Base-by-base conservation (phyloP, 2,888 invertebrate genomes). In the Rhagonycha fulva region DNA sequence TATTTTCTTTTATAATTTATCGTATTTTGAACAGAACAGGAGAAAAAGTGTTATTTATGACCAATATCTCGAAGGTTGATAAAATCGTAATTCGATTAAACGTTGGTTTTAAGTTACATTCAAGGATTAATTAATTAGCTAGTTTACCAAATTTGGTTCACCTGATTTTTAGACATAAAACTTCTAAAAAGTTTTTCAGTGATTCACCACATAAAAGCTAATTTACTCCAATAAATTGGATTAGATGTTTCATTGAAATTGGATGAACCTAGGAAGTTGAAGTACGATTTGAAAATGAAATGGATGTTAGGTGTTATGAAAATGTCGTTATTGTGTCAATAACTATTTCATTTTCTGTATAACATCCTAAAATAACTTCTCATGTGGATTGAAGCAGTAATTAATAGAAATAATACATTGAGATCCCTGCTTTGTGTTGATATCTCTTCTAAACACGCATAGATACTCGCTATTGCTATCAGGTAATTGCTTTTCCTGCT, bases 401-500 rank as follows among this genome's bases (percentile, higher is more conserved):
- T 78, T 76, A 78, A 78, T 76, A 78, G 78, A 78, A 78, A 78
- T 78, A 78, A 78, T 78, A 78, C 78, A 76, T 78, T 72, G 75
- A 78, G 74, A 78, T 78, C 78, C 78, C 71, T 70, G 75, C 76
- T 78, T 78, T 78, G 79, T 80, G 77, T 79, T 78, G 79, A 79
- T 80, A 80, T 80, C 80, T 80, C 79, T 76, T 76, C 77, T 77
- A 76, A 80, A 80, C 80, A 80, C 79, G 80, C 80, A 79, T 78
- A 80, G 80, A 80, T 78, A 80, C 79, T 79, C 78, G 76, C 72
- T 78, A 75, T 76, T 75, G 80, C 79, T 80, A 80, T 80, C 80
- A 80, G 79, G 80, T 80, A 80, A 80, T 80, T 80, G 80, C 80
- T 74, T 80, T 79, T 78, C 76, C 79, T 77, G 78, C 79, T 78